Evolutionary conservation across 2,797 vertebrate species (phyloP).

Genomic region (Characodon lateralis): DNA sequence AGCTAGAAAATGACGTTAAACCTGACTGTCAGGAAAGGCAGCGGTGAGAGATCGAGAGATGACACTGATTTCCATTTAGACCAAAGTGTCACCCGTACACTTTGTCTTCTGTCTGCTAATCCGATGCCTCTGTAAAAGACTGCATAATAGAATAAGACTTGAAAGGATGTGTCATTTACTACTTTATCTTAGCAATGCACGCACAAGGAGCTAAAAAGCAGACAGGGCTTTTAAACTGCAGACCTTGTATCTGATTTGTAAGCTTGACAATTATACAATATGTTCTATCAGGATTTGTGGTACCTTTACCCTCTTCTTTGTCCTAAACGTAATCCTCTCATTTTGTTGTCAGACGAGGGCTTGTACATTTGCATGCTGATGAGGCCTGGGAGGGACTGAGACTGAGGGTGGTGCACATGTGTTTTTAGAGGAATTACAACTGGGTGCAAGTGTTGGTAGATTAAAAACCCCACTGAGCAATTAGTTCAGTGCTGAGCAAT

Average conservation of each 20-base stretch:
- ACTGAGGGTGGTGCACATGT: slow-evolving; percentile 13
- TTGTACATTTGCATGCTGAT: slow-evolving; percentile 58
- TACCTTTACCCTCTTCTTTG: slow-evolving; percentile 30
- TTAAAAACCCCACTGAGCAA: slow-evolving; percentile 55
- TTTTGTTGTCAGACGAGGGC: slow-evolving; percentile 35
- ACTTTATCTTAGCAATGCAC: background rate
- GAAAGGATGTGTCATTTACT: background rate
- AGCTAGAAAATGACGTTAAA: background rate
- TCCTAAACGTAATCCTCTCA: slow-evolving; percentile 51
- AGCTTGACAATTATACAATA: slow-evolving; percentile 25
- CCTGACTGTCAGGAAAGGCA: background rate
- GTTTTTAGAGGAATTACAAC: slow-evolving; percentile 32
- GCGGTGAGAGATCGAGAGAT: background rate
- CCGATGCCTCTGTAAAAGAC: background rate
- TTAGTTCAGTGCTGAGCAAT: slow-evolving; percentile 45
- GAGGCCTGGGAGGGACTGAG: slow-evolving; percentile 22
- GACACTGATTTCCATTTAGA: background rate
- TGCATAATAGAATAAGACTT: background rate
- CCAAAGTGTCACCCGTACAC: background rate
- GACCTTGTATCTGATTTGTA: background rate
- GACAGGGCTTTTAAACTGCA: background rate
- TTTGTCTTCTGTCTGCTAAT: background rate
- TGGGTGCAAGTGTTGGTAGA: slow-evolving; percentile 38
- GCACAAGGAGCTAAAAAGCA: background rate
- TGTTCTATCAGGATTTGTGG: slow-evolving; percentile 20